phyloP scores from a whole-genome alignment of 2,888 invertebrate genomes.

The Eretmocerus hayati region DNA sequence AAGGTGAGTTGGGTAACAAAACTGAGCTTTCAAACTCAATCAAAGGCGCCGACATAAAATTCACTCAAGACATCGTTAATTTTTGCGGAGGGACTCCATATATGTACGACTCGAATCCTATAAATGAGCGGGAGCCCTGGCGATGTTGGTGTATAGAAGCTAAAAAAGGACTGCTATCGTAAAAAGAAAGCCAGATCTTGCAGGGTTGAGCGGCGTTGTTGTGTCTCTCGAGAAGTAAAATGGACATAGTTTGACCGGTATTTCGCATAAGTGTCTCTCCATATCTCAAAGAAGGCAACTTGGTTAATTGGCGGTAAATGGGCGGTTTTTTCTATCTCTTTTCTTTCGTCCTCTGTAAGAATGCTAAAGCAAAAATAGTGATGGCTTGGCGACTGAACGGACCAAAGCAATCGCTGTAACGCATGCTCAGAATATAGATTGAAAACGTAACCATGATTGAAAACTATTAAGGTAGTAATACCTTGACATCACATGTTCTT shows the following conservation, averaged over 20 bases:
- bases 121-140: too few relatives aligned
- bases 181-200: too few relatives aligned
- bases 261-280: conserved; percentile 18
- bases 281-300: conserved; percentile 22
- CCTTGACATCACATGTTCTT: conserved; percentile 13
- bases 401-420: conserved; percentile 10
- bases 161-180: too few relatives aligned
- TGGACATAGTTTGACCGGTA: conserved; percentile 23
- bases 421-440: conserved; percentile 22
- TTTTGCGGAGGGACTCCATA: too few relatives aligned
- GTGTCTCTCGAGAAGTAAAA: conserved; percentile 15
- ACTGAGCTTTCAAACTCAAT: too few relatives aligned
- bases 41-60: too few relatives aligned
- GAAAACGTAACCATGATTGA: conserved; percentile 20
- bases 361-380: conserved; percentile 22
- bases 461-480: conserved; percentile 21
- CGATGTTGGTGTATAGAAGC: too few relatives aligned
- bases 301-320: conserved; percentile 25
- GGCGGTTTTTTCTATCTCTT: conserved; percentile 13
- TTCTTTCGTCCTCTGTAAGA: conserved; percentile 9
- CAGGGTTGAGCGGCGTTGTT: too few relatives aligned
- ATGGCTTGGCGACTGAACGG: conserved; percentile 7
- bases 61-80: too few relatives aligned
- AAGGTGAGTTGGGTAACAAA: too few relatives aligned
- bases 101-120: too few relatives aligned